Conservation (phyloP, 2,113 vertebrate genomes). For the Ailurus styani region DNA sequence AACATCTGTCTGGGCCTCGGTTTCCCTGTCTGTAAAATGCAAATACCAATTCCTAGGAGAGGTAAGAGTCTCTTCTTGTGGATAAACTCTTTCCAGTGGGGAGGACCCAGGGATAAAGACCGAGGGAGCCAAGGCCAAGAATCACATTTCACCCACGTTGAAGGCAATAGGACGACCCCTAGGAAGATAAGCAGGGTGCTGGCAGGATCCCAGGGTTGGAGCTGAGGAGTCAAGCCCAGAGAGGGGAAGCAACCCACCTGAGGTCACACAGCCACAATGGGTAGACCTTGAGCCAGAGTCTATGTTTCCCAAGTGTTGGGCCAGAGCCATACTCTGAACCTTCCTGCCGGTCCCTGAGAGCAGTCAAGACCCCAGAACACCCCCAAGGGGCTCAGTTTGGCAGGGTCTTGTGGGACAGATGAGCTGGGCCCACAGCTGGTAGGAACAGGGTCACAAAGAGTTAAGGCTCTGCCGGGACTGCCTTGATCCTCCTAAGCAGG, state of each 20-base stretch:
- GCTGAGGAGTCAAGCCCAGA: not conserved
- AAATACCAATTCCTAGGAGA: not conserved
- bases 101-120: not conserved
- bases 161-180: not conserved
- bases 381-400: not conserved
- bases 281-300: not conserved
- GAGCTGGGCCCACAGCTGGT: not conserved
- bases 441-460: slow-evolving; percentile 43
- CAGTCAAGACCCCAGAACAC: not conserved
- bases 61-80: not conserved
- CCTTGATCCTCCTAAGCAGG: slow-evolving; percentile 27
- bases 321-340: not conserved
- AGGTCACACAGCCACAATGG: not conserved
- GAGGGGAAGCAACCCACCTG: not conserved
- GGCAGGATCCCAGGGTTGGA: not conserved
- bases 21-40: not conserved
- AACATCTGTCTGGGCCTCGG: not conserved
- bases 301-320: not conserved
- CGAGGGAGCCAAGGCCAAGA: not conserved
- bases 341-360: not conserved
- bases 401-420: not conserved
- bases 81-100: not conserved
- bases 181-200: not conserved
- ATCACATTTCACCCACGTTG: too few species aligned
- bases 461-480: slow-evolving; percentile 27